A percentile compares a stretch with the other conserved stretches of the same genome.
Evolutionary conservation across 92 coral and sea anemone species (phyloP).

Genomic region (Diadumene lineata): DNA sequence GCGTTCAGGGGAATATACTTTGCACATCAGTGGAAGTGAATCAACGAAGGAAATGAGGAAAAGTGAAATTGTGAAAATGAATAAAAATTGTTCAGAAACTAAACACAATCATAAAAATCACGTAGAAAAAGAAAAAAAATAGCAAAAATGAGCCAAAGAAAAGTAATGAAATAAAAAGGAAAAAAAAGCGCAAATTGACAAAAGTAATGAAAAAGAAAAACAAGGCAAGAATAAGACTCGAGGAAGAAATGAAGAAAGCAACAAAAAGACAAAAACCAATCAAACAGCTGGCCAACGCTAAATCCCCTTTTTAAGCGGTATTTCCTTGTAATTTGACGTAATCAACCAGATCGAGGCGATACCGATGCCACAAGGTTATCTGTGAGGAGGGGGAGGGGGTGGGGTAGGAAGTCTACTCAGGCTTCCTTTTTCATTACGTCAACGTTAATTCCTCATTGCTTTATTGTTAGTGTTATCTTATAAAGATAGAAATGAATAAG

Average conservation of each 20-base stretch:
- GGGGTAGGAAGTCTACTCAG: too few relatives aligned
- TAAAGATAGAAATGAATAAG: too few relatives aligned
- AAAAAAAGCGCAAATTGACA: conserved; percentile 1
- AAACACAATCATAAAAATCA: neutral
- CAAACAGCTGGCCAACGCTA: neutral
- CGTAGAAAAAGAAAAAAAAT: neutral
- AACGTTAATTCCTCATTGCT: too few relatives aligned
- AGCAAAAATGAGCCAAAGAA: conserved; percentile 17
- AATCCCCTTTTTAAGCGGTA: neutral
- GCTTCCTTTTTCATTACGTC: too few relatives aligned
- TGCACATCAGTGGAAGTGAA: neutral
- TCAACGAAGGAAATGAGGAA: too few relatives aligned
- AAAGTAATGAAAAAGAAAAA: neutral
- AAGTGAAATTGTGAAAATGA: too few relatives aligned
- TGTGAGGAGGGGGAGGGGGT: too few relatives aligned
- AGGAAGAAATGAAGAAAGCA: conserved; percentile 13
- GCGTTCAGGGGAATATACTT: neutral
- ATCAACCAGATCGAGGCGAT: neutral
- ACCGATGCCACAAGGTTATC: too few relatives aligned
- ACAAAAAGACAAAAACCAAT: neutral
- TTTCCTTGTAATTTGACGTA: neutral
- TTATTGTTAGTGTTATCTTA: too few relatives aligned
- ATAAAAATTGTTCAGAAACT: too few relatives aligned
- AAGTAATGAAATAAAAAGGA: neutral
- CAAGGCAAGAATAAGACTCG: neutral